These are phyloP conservation scores for Manduca sexta DNA, from an alignment of 1,140 invertebrate genomes.

Conservation along the genomic window DNA sequence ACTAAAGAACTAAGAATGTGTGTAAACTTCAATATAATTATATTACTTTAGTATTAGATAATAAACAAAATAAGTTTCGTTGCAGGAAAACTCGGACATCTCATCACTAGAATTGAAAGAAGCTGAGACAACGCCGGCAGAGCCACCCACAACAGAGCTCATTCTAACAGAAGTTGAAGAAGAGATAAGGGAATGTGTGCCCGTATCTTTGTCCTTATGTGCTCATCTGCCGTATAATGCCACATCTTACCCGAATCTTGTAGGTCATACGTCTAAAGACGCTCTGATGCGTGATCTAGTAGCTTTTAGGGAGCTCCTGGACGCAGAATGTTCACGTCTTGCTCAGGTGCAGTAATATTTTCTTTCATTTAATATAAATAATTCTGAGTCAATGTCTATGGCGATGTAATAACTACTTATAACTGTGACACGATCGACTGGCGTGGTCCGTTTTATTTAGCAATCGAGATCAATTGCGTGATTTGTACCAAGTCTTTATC, in stretches of 20 bases:
- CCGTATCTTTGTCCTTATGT: constrained; percentile 81
- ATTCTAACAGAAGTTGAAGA: constrained; percentile 57
- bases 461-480: too few species aligned
- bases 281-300: constrained; percentile 86
- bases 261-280: constrained; percentile 78
- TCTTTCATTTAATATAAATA: too few species aligned
- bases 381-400: too few species aligned
- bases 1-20: too few species aligned
- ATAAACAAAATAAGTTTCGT: constrained; percentile 2
- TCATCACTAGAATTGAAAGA: constrained; percentile 55
- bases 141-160: constrained; percentile 72
- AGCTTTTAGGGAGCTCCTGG: constrained; percentile 87
- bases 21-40: too few species aligned
- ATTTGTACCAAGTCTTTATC: too few species aligned
- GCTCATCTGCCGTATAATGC: constrained; percentile 82
- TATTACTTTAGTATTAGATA: too few species aligned
- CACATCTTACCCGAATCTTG: constrained; percentile 88
- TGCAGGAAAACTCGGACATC: constrained; percentile 60
- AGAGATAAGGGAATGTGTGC: constrained; percentile 78
- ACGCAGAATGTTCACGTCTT: constrained; percentile 89
- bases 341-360: constrained; percentile 71
- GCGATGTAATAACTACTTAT: too few species aligned
- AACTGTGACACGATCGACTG: too few species aligned
- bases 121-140: constrained; percentile 68
- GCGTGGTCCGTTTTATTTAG: too few species aligned